Evolutionary conservation across 1,140 invertebrate species (phyloP).

Genomic region (Bombus difficillimus): DNA sequence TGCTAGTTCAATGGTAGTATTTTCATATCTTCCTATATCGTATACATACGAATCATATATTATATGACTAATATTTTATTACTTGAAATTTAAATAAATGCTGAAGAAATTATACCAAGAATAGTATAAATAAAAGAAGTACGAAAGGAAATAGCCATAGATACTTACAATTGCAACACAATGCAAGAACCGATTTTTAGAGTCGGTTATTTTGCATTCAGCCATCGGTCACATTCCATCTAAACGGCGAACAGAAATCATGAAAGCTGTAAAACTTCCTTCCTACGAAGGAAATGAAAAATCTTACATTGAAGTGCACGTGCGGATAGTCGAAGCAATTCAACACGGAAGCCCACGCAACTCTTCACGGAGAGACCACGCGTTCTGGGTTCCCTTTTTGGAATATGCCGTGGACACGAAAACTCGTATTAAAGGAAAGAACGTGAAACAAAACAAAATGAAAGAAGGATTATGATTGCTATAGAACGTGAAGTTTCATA

Average conservation of each 20-base stretch:
- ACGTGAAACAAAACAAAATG: constrained; percentile 7
- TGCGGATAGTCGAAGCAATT: constrained; percentile 44
- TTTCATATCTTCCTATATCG: too few relatives aligned
- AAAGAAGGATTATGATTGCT: constrained; percentile 46
- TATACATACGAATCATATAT: too few relatives aligned
- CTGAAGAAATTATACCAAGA: background rate
- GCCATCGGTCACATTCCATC: background rate
- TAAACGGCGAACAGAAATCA: background rate
- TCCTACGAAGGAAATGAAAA: constrained; percentile 26
- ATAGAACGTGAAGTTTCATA: constrained; percentile 48
- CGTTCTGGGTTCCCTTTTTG: constrained; percentile 31
- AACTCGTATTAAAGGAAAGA: constrained; percentile 13
- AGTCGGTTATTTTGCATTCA: background rate
- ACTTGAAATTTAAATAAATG: background rate
- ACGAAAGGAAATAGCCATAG: background rate
- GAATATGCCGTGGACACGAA: background rate
- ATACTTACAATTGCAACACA: background rate
- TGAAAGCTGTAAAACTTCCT: constrained; percentile 5
- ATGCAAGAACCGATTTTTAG: background rate
- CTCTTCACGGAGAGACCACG: background rate
- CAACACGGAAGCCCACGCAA: constrained; percentile 28
- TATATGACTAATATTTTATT: background rate
- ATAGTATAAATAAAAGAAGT: too few relatives aligned
- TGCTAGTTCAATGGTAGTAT: too few relatives aligned
- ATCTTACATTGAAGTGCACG: constrained; percentile 34